Percentiles rank a stretch among this genome's conserved stretches.
Conservation (phyloP, 2,113 vertebrate genomes). For the Pelobates fuscus region DNA sequence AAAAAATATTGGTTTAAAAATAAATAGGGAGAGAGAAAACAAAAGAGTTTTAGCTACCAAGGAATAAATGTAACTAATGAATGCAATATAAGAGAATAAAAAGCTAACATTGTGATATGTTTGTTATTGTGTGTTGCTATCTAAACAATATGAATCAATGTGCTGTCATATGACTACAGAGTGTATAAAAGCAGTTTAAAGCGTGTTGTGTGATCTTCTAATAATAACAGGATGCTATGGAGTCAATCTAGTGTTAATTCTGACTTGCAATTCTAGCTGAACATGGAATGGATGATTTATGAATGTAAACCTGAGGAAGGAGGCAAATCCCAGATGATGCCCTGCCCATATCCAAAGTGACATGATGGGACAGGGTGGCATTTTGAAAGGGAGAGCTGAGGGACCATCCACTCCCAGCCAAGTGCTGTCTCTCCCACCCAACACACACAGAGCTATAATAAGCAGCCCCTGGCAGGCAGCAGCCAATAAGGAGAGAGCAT, state of each 20-base stretch:
- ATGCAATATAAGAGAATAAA: too few relatives aligned
- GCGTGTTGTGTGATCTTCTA: too few relatives aligned
- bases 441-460: conserved; percentile 59
- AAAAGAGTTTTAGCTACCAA: too few relatives aligned
- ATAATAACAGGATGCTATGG: too few relatives aligned
- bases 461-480: conserved; percentile 64
- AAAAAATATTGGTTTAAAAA: too few relatives aligned
- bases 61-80: too few relatives aligned
- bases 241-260: neutral
- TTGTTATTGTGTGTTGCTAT: too few relatives aligned
- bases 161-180: too few relatives aligned
- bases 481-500: conserved; percentile 84
- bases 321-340: conserved; percentile 1
- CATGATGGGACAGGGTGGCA: conserved; percentile 40
- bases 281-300: conserved; percentile 11
- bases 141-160: too few relatives aligned
- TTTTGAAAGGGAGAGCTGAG: conserved; percentile 53
- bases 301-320: neutral
- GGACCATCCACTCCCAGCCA: conserved; percentile 56
- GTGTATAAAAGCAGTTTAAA: too few relatives aligned
- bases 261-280: neutral
- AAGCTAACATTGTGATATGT: too few relatives aligned
- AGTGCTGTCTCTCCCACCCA: conserved; percentile 44
- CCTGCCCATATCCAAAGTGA: conserved; percentile 3
- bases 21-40: too few relatives aligned